These are phyloP conservation scores for Pipra filicauda DNA, from an alignment of 2,113 vertebrate species.

Conservation along the genomic window DNA sequence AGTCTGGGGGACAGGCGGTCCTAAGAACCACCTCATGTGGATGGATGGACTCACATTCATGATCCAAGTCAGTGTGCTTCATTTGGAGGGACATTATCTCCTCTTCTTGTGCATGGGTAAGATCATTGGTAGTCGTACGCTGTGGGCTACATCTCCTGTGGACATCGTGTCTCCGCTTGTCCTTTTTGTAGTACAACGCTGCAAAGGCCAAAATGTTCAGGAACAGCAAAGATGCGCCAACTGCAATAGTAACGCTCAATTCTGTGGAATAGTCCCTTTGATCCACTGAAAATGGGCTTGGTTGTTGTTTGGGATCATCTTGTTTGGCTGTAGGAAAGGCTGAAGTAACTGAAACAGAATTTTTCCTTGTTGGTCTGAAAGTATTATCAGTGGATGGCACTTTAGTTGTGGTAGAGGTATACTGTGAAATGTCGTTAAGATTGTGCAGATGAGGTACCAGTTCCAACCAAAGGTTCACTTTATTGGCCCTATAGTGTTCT, in stretches of 20 bases:
- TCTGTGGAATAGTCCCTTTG: constrained; percentile 98
- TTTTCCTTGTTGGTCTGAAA: constrained; percentile 90
- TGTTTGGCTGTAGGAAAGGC: constrained; percentile 93
- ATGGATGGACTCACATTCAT: constrained; percentile 95
- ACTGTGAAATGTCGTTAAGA: constrained; percentile 96
- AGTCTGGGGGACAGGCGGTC: constrained; percentile 98
- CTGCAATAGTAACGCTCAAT: constrained; percentile 95
- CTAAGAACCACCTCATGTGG: constrained; percentile 95
- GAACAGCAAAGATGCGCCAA: constrained; percentile 95
- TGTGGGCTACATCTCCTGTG: constrained; percentile 96
- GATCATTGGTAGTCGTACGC: constrained; percentile 89
- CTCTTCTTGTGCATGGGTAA: constrained; percentile 97
- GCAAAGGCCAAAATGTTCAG: constrained; percentile 98
- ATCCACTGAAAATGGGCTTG: constrained; percentile 90
- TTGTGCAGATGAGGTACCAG: constrained; percentile 98
- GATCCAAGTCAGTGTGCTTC: constrained; percentile 98
- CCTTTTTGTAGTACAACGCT: constrained; percentile 98
- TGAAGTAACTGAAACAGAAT: constrained; percentile 87
- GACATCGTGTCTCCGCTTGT: constrained; percentile 94
- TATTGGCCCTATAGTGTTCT: constrained; percentile 97
- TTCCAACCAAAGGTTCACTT: constrained; percentile 98
- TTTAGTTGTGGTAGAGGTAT: constrained; percentile 97
- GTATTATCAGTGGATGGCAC: constrained; percentile 92
- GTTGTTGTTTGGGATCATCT: constrained; percentile 90
- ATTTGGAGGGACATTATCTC: constrained; percentile 99